Percentiles rank a stretch among this genome's conserved stretches.
phyloP scores from a whole-genome alignment of 1,140 invertebrate species.

The Scaptomyza pallida region DNA sequence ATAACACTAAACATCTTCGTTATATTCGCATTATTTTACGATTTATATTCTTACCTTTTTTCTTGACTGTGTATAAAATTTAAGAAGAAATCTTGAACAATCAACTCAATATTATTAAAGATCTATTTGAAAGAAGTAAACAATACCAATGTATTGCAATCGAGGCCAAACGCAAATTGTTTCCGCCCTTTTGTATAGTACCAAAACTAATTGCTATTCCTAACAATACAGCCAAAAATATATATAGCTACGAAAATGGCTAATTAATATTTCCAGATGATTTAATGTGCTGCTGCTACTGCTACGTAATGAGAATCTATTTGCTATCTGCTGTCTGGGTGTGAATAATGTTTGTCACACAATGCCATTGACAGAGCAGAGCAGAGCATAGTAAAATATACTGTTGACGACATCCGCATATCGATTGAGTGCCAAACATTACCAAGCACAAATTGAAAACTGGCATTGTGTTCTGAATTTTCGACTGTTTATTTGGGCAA shows the following conservation, averaged over 20 bases:
- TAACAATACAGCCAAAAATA: not conserved
- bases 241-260: not conserved
- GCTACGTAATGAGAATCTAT: conserved; percentile 12
- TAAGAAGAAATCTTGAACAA: too few species aligned
- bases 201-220: not conserved
- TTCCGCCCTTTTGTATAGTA: not conserved
- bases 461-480: conserved; percentile 34
- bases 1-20: too few species aligned
- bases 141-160: not conserved
- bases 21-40: too few species aligned
- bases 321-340: conserved; percentile 2
- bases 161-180: not conserved
- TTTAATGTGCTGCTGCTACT: not conserved
- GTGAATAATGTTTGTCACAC: not conserved
- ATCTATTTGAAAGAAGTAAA: not conserved
- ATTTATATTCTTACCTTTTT: too few species aligned
- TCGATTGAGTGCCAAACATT: conserved; percentile 11
- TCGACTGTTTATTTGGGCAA: conserved; percentile 5
- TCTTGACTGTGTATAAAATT: too few species aligned
- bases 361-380: conserved; percentile 6
- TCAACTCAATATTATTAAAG: too few species aligned
- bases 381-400: conserved; percentile 1
- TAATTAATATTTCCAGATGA: conserved; percentile 4
- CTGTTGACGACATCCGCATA: conserved; percentile 4
- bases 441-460: conserved; percentile 32